Evolutionary conservation across 2,888 invertebrate genomes (phyloP).

Genomic region (Tiphia femorata): DNA sequence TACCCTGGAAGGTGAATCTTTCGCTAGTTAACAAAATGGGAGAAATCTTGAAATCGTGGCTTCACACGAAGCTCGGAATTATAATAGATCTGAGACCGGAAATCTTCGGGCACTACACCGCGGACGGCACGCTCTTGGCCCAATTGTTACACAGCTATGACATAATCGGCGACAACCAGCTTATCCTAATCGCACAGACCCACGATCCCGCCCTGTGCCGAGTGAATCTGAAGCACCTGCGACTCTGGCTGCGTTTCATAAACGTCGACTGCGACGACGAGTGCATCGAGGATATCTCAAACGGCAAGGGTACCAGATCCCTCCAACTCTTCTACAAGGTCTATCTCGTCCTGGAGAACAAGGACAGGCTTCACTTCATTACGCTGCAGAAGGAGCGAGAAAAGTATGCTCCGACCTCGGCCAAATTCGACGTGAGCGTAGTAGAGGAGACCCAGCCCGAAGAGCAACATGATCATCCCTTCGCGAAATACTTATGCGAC

Average conservation of each 20-base stretch:
- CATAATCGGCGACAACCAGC: slow-evolving; percentile 73
- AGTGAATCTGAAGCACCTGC: slow-evolving; percentile 72
- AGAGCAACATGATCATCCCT: slow-evolving; percentile 51
- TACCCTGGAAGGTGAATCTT: too few species aligned
- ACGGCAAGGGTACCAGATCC: slow-evolving; percentile 68
- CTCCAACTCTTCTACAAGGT: slow-evolving; percentile 75
- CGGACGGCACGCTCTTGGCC: slow-evolving; percentile 73
- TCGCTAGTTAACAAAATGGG: too few species aligned
- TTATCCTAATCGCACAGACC: slow-evolving; percentile 69
- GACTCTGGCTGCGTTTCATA: slow-evolving; percentile 71
- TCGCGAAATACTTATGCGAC: slow-evolving; percentile 69
- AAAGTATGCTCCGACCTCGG: slow-evolving; percentile 45
- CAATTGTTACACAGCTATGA: slow-evolving; percentile 73
- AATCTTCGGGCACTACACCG: slow-evolving; percentile 72
- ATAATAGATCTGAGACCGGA: slow-evolving; percentile 72
- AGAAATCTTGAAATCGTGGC: slow-evolving; percentile 75
- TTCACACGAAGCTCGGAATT: slow-evolving; percentile 72
- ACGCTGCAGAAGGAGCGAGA: slow-evolving; percentile 67
- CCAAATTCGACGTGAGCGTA: slow-evolving; percentile 50
- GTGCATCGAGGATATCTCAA: slow-evolving; percentile 70
- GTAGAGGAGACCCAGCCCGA: slow-evolving; percentile 39
- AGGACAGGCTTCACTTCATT: slow-evolving; percentile 72
- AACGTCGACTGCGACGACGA: slow-evolving; percentile 69
- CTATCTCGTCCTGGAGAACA: slow-evolving; percentile 74
- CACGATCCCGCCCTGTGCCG: slow-evolving; percentile 67